Evolutionary conservation across 2,113 vertebrate species (phyloP), one percentile per base, ranked within the genome.

Genomic region (Tonatia bakeri): DNA sequence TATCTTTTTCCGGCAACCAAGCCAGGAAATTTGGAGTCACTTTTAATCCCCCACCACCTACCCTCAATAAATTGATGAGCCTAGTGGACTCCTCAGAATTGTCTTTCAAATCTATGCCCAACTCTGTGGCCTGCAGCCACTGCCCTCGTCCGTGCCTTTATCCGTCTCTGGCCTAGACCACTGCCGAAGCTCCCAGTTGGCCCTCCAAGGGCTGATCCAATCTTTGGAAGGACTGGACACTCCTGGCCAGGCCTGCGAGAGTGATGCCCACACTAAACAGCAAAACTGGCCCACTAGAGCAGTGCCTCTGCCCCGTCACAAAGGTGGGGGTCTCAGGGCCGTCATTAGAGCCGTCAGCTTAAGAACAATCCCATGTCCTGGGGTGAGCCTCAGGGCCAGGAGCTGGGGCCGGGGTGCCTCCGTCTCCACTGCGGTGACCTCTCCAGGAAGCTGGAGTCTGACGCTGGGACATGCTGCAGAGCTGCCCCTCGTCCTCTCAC

Each of bases 191-290:
- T 50, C 56, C n/a, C 11, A 8, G 16, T 17, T 5, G 24, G 22
- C 20, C 28, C 4, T 64, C 10, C 47, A 3, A 43, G 69, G 56
- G 24, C 50, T 47, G 20, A 56, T 7, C 24, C 4, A 3, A 12
- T 56, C 24, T n/a, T 47, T 19, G 1, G 36, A 47, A 75, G 54
- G 56, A 22, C 50, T 31, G 3, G 13, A 45, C 8, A 15, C 24
- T 80, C 33, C 4, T 6, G 61, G 45, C 26, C 5, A 1, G 45
- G 31, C n/a, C 16, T 36, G 54, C 16, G 17, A n/a, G 28, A 67
- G 43, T 0, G 6, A 36, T n/a, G 47, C 19, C 54, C 31, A 0
- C 33, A 22, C 5, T 4, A 28, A 16, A 19, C 19, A 38, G 54
- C 7, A 31, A 40, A 92, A 50, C 38, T n/a, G 38, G 12, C 56